Base-by-base conservation (phyloP, 2,888 invertebrate genomes). In the Tanypteryx hageni region DNA sequence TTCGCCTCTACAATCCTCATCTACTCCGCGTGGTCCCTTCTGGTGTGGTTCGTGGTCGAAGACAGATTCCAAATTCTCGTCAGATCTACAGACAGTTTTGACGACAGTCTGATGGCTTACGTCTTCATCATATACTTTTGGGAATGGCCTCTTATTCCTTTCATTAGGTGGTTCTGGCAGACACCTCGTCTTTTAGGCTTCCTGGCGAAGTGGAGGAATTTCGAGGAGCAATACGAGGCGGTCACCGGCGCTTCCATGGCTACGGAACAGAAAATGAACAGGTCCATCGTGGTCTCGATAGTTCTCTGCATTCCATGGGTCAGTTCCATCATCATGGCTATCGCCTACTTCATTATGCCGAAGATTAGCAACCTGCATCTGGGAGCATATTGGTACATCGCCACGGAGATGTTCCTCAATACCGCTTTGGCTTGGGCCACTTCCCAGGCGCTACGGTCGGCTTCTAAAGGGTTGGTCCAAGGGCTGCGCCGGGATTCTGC, bases 71-170 rank as follows among this genome's bases (percentile, higher is more conserved):
- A 61, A 31, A 89, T 89, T 16, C 31, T 89, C 44, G 89, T 31
- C 31, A 64, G 64, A 44, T 89, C 89, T 9, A 89, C 64, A 7
- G 64, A 89, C 64, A 89, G 89, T 16, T 89, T 89, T 44, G 89
- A 89, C 89, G 89, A 89, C 61, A 89, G 89, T 44, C 64, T 89
- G n/a, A 64, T 89, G 64, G 89, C 89, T 31, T 89, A 89, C 89
- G 64, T 89, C 18, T 89, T 64, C 89, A 89, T 89, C 64, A 89
- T 89, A 16, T 89, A 89, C 68, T 89, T 89, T 64, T 61, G 58
- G n/a, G 89, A 89, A 27, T 89, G 89, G 89, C 89, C 89, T 11
- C 44, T 89, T 18, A 9, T 89, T 11, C 89, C 89, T 5, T 89
- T 89, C 44, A 89, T 89, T 31, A 61, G 89, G 18, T 89, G 89